Conservation (phyloP, 1,140 invertebrate genomes). For the Cyclargus thomasi region DNA sequence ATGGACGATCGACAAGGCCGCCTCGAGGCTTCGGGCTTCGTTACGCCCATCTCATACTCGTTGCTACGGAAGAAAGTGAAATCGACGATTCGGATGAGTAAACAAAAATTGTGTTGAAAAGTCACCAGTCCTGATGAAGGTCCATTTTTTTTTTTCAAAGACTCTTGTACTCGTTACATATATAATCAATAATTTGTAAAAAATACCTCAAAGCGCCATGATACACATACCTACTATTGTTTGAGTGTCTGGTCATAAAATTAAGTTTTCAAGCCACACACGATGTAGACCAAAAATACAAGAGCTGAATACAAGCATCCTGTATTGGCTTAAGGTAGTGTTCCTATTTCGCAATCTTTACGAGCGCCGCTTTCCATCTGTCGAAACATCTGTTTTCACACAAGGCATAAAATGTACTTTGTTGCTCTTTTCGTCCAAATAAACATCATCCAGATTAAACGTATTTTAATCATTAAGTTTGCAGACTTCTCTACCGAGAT, state of each 20-base stretch:
- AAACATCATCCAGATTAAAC: neutral
- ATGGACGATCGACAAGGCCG: constrained; percentile 42
- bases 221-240: too few species aligned
- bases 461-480: neutral
- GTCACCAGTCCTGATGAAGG: neutral
- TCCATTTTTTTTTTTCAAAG: neutral
- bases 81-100: constrained; percentile 24
- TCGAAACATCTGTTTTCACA: constrained; percentile 7
- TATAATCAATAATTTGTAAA: too few species aligned
- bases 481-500: neutral
- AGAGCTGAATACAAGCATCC: constrained; percentile 3
- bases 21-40: constrained; percentile 40
- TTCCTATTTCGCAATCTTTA: constrained; percentile 4
- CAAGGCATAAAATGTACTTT: constrained; percentile 5
- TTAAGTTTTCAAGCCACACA: neutral
- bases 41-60: constrained; percentile 52
- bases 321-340: neutral
- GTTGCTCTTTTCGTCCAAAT: constrained; percentile 1
- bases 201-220: too few species aligned
- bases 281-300: neutral
- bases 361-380: constrained; percentile 8
- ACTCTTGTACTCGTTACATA: neutral
- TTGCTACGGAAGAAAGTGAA: constrained; percentile 54
- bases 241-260: too few species aligned
- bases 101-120: neutral